Base-by-base conservation (phyloP, 2,797 vertebrate species). In the Pyrocephalus nanus region DNA sequence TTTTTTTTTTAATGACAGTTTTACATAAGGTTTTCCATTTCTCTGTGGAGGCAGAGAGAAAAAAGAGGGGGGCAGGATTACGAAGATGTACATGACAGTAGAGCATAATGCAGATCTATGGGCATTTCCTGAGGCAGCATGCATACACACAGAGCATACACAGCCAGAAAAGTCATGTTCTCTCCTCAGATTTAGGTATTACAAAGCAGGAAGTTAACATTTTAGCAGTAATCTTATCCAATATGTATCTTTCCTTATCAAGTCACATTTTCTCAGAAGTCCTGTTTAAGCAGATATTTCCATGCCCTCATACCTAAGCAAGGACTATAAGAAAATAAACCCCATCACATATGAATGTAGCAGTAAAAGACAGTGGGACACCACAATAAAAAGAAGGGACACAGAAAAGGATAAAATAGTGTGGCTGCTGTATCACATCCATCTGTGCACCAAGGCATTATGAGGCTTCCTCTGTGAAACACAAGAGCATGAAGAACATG, bases 401-500 rank as follows among this genome's bases (percentile, higher is more conserved):
- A 43, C 14, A 43, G 38, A 17, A 53, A 30, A 66, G 34, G 17
- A 40, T 15, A 22, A 66, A 74, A 55, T 6, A 29, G 32, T 3
- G 10, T 17, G 53, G 36, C 47, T 4, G 6, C 54, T 36, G 36
- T 12, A 18, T 36, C 7, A 4, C 50, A 48, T 3, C 11, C 25
- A 34, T 25, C 73, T 20, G 32, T 17, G 27, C 9, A 21, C 18
- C 21, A 23, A 74, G 55, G 58, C 9, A 9, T 22, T 12, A 54
- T 15, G 32, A 70, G 43, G 25, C 1, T 3, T 5, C 3, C 0
- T 0, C n/a, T 32, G 73, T 14, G 47, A 73, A 67, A 69, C 12
- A 21, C 0, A 1, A 22, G 3, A 86, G 32, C 42, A 36, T 1
- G 11, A 77, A 47, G 76, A 83, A 48, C 7, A 16, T 0, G 0